phyloP scores from a whole-genome alignment of 1,140 invertebrate species.

The Drosophila sucinea region DNA sequence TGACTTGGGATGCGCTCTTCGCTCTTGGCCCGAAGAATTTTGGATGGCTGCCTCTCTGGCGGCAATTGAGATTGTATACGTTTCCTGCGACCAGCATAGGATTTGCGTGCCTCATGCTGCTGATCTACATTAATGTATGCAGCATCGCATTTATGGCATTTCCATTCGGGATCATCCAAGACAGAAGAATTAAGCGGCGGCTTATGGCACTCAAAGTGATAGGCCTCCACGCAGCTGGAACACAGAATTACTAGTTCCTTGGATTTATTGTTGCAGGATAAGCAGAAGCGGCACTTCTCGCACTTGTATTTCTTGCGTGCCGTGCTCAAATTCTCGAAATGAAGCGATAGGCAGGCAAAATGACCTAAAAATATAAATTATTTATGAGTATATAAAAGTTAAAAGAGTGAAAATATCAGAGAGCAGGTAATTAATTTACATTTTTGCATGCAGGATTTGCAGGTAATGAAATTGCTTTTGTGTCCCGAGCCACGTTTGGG shows the following conservation, averaged over 20 bases:
- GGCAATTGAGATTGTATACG: constrained; percentile 33
- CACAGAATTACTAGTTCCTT: constrained; percentile 50
- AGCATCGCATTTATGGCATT: constrained; percentile 54
- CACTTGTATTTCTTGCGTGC: constrained; percentile 67
- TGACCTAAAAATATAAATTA: constrained; percentile 44
- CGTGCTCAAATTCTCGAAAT: constrained; percentile 43
- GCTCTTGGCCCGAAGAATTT: not conserved
- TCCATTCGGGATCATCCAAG: constrained; percentile 52
- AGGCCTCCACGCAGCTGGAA: constrained; percentile 48
- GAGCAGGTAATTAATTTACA: constrained; percentile 41
- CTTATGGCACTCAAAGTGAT: constrained; percentile 62
- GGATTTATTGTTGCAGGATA: constrained; percentile 23
- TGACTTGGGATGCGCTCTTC: not conserved
- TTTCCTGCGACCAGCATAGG: constrained; percentile 56
- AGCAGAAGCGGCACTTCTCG: constrained; percentile 56
- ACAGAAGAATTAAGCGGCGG: constrained; percentile 36
- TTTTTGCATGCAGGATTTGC: constrained; percentile 63
- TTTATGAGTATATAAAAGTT: not conserved
- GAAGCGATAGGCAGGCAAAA: constrained; percentile 42
- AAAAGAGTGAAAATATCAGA: not conserved
- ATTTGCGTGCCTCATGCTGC: constrained; percentile 30
- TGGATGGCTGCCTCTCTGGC: not conserved
- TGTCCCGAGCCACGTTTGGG: constrained; percentile 62
- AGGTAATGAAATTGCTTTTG: constrained; percentile 65
- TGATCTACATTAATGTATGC: constrained; percentile 5